Conservation (phyloP, 2,797 vertebrate genomes). For the Hybognathus amarus region DNA sequence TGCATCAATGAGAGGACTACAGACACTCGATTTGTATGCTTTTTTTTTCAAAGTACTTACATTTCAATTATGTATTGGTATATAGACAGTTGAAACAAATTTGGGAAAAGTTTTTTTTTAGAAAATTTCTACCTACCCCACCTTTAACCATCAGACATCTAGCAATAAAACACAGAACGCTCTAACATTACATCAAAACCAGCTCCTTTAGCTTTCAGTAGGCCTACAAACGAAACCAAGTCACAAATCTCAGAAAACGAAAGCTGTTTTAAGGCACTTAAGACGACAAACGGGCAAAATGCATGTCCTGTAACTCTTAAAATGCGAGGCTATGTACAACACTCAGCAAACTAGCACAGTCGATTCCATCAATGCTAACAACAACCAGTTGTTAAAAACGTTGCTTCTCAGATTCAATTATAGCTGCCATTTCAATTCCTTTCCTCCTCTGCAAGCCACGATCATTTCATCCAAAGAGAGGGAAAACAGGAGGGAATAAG, state of each 20-base stretch:
- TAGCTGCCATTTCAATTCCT: slow-evolving; percentile 58
- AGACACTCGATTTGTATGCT: too few relatives aligned
- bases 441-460: slow-evolving; percentile 39
- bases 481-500: neutral
- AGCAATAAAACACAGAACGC: neutral
- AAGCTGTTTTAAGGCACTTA: slow-evolving; percentile 40
- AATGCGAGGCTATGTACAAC: slow-evolving; percentile 51
- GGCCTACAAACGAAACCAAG: neutral
- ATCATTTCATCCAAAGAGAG: slow-evolving; percentile 5
- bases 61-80: too few relatives aligned
- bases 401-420: slow-evolving; percentile 43
- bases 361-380: slow-evolving; percentile 37
- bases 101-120: too few relatives aligned
- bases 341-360: slow-evolving; percentile 33
- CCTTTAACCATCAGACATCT: neutral
- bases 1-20: too few relatives aligned
- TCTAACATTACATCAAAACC: neutral
- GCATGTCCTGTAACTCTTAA: slow-evolving; percentile 32
- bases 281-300: neutral
- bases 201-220: slow-evolving; percentile 4
- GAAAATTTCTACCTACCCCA: neutral
- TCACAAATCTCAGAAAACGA: neutral
- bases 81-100: too few relatives aligned
- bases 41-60: too few relatives aligned
- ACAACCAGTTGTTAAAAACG: slow-evolving; percentile 31